These are phyloP conservation scores for Cyclopterus lumpus DNA, from an alignment of 2,797 vertebrate species.

Conservation along the genomic window DNA sequence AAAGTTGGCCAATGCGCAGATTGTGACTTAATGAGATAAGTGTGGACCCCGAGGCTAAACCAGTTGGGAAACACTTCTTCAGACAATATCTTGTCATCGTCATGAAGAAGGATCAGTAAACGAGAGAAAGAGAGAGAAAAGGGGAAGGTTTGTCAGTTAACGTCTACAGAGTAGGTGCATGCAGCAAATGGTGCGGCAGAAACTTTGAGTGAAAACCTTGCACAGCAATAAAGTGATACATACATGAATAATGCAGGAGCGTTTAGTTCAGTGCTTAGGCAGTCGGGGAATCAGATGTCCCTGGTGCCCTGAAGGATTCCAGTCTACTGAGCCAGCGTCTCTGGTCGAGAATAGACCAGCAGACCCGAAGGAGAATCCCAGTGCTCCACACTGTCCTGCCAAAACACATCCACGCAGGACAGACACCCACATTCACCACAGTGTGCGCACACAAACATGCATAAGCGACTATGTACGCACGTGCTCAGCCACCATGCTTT, in stretches of 20 bases:
- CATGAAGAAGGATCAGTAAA: slow-evolving; percentile 29
- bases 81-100: slow-evolving; percentile 52
- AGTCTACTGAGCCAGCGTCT: slow-evolving; percentile 84
- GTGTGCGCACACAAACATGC: slow-evolving; percentile 44
- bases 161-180: slow-evolving; percentile 57
- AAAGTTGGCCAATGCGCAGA: neutral
- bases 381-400: slow-evolving; percentile 51
- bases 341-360: slow-evolving; percentile 74
- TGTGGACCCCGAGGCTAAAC: neutral
- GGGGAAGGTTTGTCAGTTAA: slow-evolving; percentile 65
- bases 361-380: slow-evolving; percentile 70
- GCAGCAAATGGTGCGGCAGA: slow-evolving; percentile 75
- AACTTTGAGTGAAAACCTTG: slow-evolving; percentile 82
- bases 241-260: slow-evolving; percentile 86
- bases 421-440: slow-evolving; percentile 44
- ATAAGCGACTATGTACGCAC: slow-evolving; percentile 8
- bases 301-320: slow-evolving; percentile 80
- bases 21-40: neutral
- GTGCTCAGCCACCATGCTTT: slow-evolving; percentile 19
- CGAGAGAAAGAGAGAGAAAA: neutral
- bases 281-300: slow-evolving; percentile 81
- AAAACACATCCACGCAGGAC: slow-evolving; percentile 24
- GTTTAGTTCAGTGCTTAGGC: slow-evolving; percentile 83
- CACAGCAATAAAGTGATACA: slow-evolving; percentile 85
- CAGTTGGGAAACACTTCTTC: slow-evolving; percentile 10